Percentiles rank a stretch among this genome's conserved stretches.
Conservation (phyloP, 35 echinoderm and acorn worm species). For the Heliocidaris erythrogramma region DNA sequence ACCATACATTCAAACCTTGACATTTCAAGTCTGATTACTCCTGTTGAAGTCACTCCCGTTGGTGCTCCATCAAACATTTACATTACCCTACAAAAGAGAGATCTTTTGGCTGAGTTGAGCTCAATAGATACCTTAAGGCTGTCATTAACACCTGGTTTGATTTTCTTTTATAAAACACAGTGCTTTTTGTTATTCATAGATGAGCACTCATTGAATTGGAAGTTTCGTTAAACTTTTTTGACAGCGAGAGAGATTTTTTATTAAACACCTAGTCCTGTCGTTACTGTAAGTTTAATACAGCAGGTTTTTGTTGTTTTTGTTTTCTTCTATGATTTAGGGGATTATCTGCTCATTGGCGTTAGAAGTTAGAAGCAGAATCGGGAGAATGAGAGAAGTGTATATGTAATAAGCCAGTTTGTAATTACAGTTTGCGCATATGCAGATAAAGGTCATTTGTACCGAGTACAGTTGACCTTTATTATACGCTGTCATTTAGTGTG, state of each 20-base stretch:
- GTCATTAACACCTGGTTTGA: neutral
- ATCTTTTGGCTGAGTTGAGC: neutral
- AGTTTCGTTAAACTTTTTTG: neutral
- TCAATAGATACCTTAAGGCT: neutral
- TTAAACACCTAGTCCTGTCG: neutral
- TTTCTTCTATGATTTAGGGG: neutral
- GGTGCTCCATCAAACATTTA: neutral
- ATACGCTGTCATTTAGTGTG: too few relatives aligned
- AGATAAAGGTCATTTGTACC: too few relatives aligned
- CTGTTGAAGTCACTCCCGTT: neutral
- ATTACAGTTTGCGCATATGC: too few relatives aligned
- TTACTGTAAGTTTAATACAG: neutral
- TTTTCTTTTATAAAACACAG: neutral
- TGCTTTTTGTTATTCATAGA: neutral
- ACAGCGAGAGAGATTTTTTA: neutral
- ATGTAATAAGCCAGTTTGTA: too few relatives aligned
- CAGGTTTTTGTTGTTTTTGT: neutral
- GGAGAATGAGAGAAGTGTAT: too few relatives aligned
- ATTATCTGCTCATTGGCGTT: neutral
- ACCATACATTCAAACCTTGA: neutral
- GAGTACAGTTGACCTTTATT: too few relatives aligned
- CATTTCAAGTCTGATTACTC: conserved; percentile 11
- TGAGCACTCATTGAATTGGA: neutral
- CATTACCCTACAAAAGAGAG: neutral
- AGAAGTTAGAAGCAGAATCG: neutral